These are phyloP conservation scores for Caenorhabditis zanzibari DNA, from an alignment of 2,888 invertebrate species.

Conservation along the genomic window DNA sequence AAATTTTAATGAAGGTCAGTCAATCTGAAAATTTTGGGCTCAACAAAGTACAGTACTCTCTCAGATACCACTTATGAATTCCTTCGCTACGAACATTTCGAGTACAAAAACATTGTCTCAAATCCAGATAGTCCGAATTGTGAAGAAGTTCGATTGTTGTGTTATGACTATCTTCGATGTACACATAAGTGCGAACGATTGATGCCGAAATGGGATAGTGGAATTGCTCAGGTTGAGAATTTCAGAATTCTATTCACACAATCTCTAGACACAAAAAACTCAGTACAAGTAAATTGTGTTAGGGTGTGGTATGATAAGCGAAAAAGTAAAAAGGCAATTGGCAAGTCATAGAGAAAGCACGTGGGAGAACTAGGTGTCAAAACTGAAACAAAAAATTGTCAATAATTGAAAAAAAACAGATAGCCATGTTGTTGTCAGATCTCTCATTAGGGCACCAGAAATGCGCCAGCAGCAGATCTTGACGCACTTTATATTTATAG, in stretches of 20 bases:
- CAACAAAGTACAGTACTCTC: neutral
- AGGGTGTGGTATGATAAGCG: slow-evolving; percentile 8
- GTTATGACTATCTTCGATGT: slow-evolving; percentile 5
- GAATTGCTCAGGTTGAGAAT: neutral
- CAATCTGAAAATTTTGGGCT: neutral
- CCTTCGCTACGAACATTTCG: neutral
- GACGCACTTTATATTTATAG: no score
- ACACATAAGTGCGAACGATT: neutral
- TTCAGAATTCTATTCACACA: neutral
- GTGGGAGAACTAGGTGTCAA: neutral
- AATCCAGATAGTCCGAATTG: neutral
- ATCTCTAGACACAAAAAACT: neutral
- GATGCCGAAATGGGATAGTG: neutral
- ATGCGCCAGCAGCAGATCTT: no score
- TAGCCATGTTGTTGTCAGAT: no score
- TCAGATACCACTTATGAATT: neutral
- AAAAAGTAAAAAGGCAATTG: slow-evolving; percentile 13
- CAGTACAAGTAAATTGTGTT: neutral
- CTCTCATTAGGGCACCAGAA: no score
- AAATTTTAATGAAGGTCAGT: neutral
- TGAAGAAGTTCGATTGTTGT: neutral
- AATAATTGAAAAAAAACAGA: no score
- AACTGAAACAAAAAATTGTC: neutral
- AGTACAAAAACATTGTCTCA: neutral
- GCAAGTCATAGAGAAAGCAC: slow-evolving; percentile 3